These are phyloP conservation scores for Callinectes sapidus DNA, from an alignment of 2,888 invertebrate species.

Conservation along the genomic window DNA sequence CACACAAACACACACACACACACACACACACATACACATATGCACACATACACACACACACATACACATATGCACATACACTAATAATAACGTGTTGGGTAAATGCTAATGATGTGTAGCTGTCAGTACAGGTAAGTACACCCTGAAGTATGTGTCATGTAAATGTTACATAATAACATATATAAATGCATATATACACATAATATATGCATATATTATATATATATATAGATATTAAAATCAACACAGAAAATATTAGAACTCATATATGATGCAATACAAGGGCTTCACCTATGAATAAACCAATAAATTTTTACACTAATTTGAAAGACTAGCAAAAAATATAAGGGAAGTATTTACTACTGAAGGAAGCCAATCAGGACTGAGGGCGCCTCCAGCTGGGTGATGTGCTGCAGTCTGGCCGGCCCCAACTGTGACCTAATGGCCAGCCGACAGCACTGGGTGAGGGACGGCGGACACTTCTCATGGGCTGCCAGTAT, in stretches of 20 bases:
- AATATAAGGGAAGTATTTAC: background rate
- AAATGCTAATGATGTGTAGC: conserved; percentile 28
- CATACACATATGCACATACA: background rate
- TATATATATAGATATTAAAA: conserved; percentile 32
- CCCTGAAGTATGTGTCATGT: conserved; percentile 20
- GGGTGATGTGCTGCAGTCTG: conserved; percentile 42
- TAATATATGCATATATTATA: conserved; percentile 47
- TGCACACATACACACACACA: background rate
- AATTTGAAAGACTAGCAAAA: background rate
- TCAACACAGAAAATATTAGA: background rate
- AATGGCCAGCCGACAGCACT: conserved; percentile 67
- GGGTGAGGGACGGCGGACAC: conserved; percentile 59
- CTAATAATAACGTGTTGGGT: background rate
- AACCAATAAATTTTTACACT: background rate
- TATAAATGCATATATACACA: conserved; percentile 30
- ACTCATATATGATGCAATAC: background rate
- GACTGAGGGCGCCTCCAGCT: conserved; percentile 52
- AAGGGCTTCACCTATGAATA: background rate
- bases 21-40: background rate
- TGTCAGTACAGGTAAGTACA: background rate
- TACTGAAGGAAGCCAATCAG: conserved; percentile 56
- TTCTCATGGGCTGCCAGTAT: conserved; percentile 63
- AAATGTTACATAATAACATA: conserved; percentile 38
- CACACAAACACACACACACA: background rate
- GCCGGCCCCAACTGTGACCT: conserved; percentile 53